Evolutionary conservation across 2,113 vertebrate species (phyloP).

Genomic region (Gila orcuttii): DNA sequence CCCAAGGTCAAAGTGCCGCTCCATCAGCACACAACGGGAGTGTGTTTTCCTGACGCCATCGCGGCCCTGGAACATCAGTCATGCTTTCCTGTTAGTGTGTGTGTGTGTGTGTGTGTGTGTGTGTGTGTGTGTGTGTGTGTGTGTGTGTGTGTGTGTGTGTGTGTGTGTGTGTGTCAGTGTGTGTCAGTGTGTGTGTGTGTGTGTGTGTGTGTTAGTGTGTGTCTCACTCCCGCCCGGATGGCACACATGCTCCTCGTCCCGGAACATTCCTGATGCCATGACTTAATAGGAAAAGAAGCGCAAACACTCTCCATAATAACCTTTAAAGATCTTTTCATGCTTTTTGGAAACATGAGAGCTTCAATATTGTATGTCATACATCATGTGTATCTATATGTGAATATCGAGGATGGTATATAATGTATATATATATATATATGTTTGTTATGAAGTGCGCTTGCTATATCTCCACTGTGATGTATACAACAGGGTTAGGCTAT

Average conservation of each 20-base stretch:
- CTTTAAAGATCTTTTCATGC: background rate
- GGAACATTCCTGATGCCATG: conserved; percentile 39
- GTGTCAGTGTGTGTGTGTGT: background rate
- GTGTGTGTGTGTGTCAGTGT: background rate
- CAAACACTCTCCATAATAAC: background rate
- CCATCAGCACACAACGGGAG: background rate
- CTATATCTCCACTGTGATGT: conserved; percentile 2
- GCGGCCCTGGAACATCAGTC: conserved; percentile 18
- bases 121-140: no score
- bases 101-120: no score
- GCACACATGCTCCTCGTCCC: background rate
- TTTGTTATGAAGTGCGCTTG: conserved; percentile 34
- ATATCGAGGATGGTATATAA: background rate
- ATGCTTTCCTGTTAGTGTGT: conserved; percentile 36
- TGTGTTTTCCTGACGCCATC: conserved; percentile 14
- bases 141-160: no score
- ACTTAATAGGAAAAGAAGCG: conserved; percentile 23
- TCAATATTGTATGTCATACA: background rate
- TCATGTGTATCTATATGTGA: background rate
- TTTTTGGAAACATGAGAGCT: background rate
- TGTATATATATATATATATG: background rate
- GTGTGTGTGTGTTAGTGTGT: conserved; percentile 8
- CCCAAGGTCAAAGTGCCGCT: background rate
- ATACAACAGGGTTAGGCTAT: background rate
- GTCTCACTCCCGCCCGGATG: background rate